Base-by-base conservation (phyloP, 2,797 vertebrate species). In the Leptoclinus maculatus region DNA sequence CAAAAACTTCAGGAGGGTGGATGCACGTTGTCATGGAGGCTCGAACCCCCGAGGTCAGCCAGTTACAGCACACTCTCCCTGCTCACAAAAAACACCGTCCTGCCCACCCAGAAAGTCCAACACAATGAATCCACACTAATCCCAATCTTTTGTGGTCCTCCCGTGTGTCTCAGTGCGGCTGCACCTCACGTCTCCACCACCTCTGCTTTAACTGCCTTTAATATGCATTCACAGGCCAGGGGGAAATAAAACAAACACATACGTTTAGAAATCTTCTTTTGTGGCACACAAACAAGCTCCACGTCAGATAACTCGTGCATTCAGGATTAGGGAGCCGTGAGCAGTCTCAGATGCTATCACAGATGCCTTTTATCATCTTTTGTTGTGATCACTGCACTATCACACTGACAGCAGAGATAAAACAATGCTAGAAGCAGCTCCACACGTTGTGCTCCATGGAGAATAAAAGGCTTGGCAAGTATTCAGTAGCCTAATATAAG, bases 101-200 rank as follows among this genome's bases (percentile, higher is more conserved):
- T 79, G 73, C 83, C 78, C 82, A 83, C 69, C 66, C 67, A 62
- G 14, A 76, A 65, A 41, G 71, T 51, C 65, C 39, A 64, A 77
- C 74, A 87, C 76, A 80, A 82, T 74, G 68, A 71, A 80, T 38
- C 66, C 65, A 66, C 67, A 56, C 72, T 80, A 83, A 88, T 72
- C 77, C 78, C 45, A 74, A 68, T 23, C 67, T 66, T 81, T 70
- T 78, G 68, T 79, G 70, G 68, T 76, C 7, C 70, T 78, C 25
- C 62, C 41, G 14, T 64, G 79, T 84, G 29, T 32, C 66, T 89
- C 74, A 59, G 12, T 36, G 54, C 56, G 66, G 60, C 78, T 76
- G 16, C 25, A 41, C 54, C 63, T 75, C 85, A 71, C 16, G 38
- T 78, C 73, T 75, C 19, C 64, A 76, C 25, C 81, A 58, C 19